Evolutionary conservation across 2,888 invertebrate genomes (phyloP).

Genomic region (Taphrorychus bicolor): DNA sequence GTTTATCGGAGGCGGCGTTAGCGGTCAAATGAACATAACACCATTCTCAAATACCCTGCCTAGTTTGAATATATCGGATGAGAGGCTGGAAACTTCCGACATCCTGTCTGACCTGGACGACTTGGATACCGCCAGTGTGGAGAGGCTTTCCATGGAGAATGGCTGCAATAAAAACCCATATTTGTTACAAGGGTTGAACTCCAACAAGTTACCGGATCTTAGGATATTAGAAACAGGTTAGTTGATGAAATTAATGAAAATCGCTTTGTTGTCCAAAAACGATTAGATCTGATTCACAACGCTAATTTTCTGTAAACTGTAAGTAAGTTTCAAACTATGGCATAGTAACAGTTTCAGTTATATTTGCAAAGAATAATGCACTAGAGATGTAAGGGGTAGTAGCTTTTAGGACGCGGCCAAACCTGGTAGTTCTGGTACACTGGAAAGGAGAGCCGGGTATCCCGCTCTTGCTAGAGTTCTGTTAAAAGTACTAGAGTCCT

Average conservation of each 20-base stretch:
- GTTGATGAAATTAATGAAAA: background rate
- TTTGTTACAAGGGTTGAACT: constrained; percentile 35
- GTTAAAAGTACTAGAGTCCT: too few relatives aligned
- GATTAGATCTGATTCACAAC: too few relatives aligned
- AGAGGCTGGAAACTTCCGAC: background rate
- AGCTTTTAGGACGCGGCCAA: too few relatives aligned
- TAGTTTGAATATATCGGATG: constrained; percentile 2
- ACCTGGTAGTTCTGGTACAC: too few relatives aligned
- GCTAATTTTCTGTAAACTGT: too few relatives aligned
- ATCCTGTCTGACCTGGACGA: constrained; percentile 10
- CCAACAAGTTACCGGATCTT: constrained; percentile 33
- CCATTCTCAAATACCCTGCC: constrained; percentile 6
- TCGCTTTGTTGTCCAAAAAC: too few relatives aligned
- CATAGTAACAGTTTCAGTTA: too few relatives aligned
- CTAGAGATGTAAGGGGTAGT: too few relatives aligned
- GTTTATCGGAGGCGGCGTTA: background rate
- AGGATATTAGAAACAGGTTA: constrained; percentile 26
- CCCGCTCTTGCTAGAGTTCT: too few relatives aligned
- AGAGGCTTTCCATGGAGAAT: constrained; percentile 13
- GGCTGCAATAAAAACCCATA: constrained; percentile 27
- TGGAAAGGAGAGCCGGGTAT: too few relatives aligned
- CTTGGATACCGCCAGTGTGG: constrained; percentile 4
- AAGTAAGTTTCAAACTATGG: too few relatives aligned
- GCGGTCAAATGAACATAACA: background rate
- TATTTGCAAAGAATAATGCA: too few relatives aligned